These are phyloP conservation scores for Vultur gryphus DNA, from an alignment of 2,797 vertebrate species.

Conservation along the genomic window DNA sequence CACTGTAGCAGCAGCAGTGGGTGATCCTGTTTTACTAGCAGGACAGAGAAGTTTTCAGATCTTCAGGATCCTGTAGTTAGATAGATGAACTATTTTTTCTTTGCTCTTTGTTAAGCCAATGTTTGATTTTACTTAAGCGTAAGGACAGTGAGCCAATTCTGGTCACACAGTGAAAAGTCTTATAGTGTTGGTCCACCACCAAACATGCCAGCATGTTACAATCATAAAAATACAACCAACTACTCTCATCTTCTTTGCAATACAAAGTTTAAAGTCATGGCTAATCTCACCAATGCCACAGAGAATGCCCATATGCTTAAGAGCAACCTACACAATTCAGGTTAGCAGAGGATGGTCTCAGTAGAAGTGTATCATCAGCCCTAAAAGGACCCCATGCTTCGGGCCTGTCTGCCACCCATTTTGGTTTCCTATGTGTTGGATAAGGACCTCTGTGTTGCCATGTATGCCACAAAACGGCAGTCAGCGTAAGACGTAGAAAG, in stretches of 20 bases:
- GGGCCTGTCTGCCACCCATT: not conserved
- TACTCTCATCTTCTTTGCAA: not conserved
- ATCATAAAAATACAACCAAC: not conserved
- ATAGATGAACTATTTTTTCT: not conserved
- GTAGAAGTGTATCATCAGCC: not conserved
- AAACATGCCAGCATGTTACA: not conserved
- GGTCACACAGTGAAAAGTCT: not conserved
- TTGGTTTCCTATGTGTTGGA: not conserved
- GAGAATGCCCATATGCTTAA: not conserved
- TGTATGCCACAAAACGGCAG: not conserved
- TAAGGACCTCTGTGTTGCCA: not conserved
- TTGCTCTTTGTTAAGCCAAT: not conserved
- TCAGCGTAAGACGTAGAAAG: not conserved
- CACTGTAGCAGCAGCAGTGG: not conserved
- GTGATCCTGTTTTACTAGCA: not conserved
- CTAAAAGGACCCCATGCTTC: fast-evolving
- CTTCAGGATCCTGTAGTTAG: not conserved
- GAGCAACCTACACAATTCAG: not conserved
- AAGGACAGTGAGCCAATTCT: not conserved
- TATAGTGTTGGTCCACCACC: not conserved
- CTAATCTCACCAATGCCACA: not conserved
- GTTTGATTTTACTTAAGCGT: not conserved
- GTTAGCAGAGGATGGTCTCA: not conserved
- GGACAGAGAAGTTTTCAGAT: not conserved
- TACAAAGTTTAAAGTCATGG: not conserved